These are phyloP conservation scores for Mixornis gularis DNA, from an alignment of 2,113 vertebrate genomes.

Conservation along the genomic window DNA sequence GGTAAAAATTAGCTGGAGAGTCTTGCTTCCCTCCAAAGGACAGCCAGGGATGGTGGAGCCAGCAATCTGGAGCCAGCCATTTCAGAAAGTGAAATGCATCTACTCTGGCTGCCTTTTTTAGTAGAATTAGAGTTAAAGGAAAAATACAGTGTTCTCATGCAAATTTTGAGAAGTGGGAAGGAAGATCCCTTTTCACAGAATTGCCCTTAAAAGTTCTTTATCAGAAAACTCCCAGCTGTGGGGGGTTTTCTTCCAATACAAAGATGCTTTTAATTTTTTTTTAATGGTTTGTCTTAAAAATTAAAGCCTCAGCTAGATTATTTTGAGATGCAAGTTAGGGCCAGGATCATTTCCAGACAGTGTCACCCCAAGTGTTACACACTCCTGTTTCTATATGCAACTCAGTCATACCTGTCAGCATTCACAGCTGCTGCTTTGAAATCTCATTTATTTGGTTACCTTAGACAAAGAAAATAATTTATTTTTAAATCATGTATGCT, in stretches of 20 bases:
- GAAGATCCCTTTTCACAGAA: neutral
- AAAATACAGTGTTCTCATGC: neutral
- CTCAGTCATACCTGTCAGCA: neutral
- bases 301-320: neutral
- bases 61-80: neutral
- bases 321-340: neutral
- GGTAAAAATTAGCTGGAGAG: neutral
- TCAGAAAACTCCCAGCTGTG: neutral
- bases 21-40: neutral
- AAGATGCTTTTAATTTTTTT: fast-evolving
- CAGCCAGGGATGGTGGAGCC: neutral
- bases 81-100: neutral
- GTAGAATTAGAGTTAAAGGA: neutral
- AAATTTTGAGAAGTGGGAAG: neutral
- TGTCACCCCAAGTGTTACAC: neutral
- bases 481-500: neutral
- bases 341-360: neutral
- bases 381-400: neutral
- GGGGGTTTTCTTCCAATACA: neutral
- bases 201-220: neutral
- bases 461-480: neutral
- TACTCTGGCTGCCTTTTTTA: neutral
- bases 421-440: neutral
- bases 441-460: neutral
- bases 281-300: neutral